Percentiles rank a stretch among this genome's conserved stretches.
Conservation (phyloP, 2,888 invertebrate species). For the Hoplodrina blanda region DNA sequence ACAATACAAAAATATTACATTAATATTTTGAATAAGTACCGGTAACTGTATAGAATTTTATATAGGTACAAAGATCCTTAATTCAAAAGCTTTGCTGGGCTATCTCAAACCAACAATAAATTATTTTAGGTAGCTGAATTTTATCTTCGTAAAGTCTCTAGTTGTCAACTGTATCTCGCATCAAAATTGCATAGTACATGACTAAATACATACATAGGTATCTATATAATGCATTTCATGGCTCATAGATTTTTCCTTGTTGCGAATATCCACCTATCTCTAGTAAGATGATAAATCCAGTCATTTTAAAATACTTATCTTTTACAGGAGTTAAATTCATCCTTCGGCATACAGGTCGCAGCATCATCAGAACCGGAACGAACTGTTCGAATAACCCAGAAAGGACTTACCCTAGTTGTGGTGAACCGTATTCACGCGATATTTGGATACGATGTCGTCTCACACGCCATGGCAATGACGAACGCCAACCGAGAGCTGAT, state of each 20-base stretch:
- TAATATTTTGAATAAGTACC: too few species aligned
- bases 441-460: slow-evolving; percentile 88
- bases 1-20: too few species aligned
- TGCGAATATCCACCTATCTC: neutral
- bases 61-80: too few species aligned
- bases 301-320: slow-evolving; percentile 5
- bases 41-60: too few species aligned
- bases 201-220: neutral
- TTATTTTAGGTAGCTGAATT: neutral
- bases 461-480: slow-evolving; percentile 89
- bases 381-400: slow-evolving; percentile 83
- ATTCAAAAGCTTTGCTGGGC: too few species aligned
- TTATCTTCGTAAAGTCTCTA: neutral
- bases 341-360: slow-evolving; percentile 80
- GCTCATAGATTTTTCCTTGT: slow-evolving; percentile 7
- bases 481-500: slow-evolving; percentile 87
- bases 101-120: too few species aligned
- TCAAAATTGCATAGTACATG: slow-evolving; percentile 19
- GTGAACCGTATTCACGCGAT: slow-evolving; percentile 86
- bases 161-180: neutral
- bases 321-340: slow-evolving; percentile 84
- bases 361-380: slow-evolving; percentile 78
- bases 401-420: slow-evolving; percentile 84
- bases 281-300: neutral
- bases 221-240: slow-evolving; percentile 1